phyloP scores from a whole-genome alignment of 2,113 vertebrate genomes.

The Meleagris gallopavo region DNA sequence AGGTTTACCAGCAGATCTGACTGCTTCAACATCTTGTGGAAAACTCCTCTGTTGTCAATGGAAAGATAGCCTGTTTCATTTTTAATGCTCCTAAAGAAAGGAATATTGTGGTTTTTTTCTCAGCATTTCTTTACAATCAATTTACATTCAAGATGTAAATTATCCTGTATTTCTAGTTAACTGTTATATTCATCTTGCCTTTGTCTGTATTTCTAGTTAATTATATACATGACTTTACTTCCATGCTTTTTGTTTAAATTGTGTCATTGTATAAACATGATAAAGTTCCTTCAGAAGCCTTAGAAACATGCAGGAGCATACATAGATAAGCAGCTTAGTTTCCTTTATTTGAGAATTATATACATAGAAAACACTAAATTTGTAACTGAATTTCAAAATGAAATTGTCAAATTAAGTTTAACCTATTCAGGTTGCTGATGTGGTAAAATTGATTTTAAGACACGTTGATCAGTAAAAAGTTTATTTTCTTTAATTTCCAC shows the following conservation, averaged over 20 bases:
- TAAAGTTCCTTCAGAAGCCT: not conserved
- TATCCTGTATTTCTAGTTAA: constrained; percentile 2
- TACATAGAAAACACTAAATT: not conserved
- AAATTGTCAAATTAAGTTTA: not conserved
- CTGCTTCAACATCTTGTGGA: not conserved
- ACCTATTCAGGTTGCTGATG: not conserved
- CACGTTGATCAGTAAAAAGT: not conserved
- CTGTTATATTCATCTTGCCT: not conserved
- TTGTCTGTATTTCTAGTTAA: constrained; percentile 6
- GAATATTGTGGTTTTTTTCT: not conserved
- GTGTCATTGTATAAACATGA: not conserved
- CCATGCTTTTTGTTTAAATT: not conserved
- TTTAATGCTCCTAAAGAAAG: not conserved
- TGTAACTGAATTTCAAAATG: not conserved
- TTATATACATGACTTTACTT: not conserved
- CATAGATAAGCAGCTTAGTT: not conserved
- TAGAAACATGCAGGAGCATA: not conserved
- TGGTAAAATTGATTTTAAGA: constrained; percentile 7
- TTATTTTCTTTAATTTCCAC: not conserved
- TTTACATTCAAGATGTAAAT: not conserved
- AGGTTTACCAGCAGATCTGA: not conserved
- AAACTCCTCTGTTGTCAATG: not conserved
- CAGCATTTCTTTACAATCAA: not conserved
- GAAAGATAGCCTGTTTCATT: not conserved
- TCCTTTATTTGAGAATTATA: not conserved